These are phyloP conservation scores for Spialia ferax DNA, from an alignment of 2,888 invertebrate species.

Conservation along the genomic window DNA sequence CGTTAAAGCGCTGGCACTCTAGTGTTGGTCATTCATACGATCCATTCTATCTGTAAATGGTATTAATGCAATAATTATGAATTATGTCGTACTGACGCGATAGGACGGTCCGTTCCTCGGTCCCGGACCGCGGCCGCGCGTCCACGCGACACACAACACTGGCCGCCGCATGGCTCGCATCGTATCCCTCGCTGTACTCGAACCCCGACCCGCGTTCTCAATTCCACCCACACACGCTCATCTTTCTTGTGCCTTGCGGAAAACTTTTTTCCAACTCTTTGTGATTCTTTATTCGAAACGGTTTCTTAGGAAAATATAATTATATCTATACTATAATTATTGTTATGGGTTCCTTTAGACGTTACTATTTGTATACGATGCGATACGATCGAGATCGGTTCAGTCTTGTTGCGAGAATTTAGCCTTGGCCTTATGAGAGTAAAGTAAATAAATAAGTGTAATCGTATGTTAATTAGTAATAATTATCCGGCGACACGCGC, in stretches of 20 bases:
- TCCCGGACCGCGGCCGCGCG: slow-evolving; percentile 39
- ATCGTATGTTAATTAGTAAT: slow-evolving; percentile 75
- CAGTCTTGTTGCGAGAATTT: slow-evolving; percentile 86
- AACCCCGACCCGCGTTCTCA: slow-evolving; percentile 40
- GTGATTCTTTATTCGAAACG: slow-evolving; percentile 41
- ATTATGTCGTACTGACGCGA: slow-evolving; percentile 47
- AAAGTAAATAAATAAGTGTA: slow-evolving; percentile 78
- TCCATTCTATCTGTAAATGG: slow-evolving; percentile 73
- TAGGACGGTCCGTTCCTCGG: slow-evolving; percentile 59
- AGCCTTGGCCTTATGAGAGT: slow-evolving; percentile 87
- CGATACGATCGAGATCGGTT: slow-evolving; percentile 73
- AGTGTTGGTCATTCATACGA: slow-evolving; percentile 83
- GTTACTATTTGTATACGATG: slow-evolving; percentile 62
- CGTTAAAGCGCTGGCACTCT: slow-evolving; percentile 85
- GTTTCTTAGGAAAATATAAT: slow-evolving; percentile 44
- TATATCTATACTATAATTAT: slow-evolving; percentile 38
- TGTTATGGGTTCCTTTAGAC: slow-evolving; percentile 31
- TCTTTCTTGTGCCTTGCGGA: slow-evolving; percentile 82
- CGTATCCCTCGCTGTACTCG: slow-evolving; percentile 47
- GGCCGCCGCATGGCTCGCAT: slow-evolving; percentile 52
- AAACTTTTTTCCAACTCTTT: slow-evolving; percentile 49
- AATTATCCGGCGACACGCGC: slow-evolving; percentile 73
- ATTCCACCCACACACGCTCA: slow-evolving; percentile 61
- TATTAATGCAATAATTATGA: slow-evolving; percentile 69
- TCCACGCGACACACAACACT: slow-evolving; percentile 24